Evolutionary conservation across 1,140 invertebrate genomes (phyloP), one percentile per base, ranked within the genome.

Genomic region (Anagrus nilaparvatae): DNA sequence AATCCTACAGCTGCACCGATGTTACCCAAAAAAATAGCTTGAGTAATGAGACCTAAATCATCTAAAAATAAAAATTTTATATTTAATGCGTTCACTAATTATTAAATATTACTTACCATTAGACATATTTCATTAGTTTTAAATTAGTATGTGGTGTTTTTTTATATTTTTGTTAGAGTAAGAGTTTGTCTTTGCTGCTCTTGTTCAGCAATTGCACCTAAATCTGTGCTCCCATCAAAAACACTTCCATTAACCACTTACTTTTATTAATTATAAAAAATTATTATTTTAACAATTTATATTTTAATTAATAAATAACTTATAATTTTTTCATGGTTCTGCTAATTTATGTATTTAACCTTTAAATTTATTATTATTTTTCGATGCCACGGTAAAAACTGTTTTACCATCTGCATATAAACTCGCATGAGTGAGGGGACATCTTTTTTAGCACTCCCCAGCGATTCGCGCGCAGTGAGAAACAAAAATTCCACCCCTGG

Each of bases 1-100:
- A 95, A 70, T 32, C 92, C 82, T 2, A 93, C 91, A 6, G 92
- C 93, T 29, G 81, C 81, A 58, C 90, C 86, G 43, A 90, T 75
- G 59, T 94, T 87, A 12, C 90, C 91, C 37, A 80, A 77, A n/a
- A 96, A 68, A 43, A 97, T 69, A 16, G 89, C 86, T 63, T 92
- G 85, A 19, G 84, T 85, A 23, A 97, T 85, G 27, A 82, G 61
- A 49, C 86, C 82, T 41, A 84, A 79, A 6, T 74, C 59, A 66
- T 84, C 82, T 87, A 49, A 46, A 71, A 41, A 54, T 45, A 35
- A 34, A 44, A 38, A 37, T 40, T 36, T 33, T 16, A 42, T 34
- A 34, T 30, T 27, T 39, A 33, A 43, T 30, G 21, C 38, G 3
- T n/a, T 28, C 20, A 24, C n/a, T 33, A 13, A 16, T 28, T 19